Base-by-base conservation (phyloP, 1,140 invertebrate species). In the Colletes gigas region DNA sequence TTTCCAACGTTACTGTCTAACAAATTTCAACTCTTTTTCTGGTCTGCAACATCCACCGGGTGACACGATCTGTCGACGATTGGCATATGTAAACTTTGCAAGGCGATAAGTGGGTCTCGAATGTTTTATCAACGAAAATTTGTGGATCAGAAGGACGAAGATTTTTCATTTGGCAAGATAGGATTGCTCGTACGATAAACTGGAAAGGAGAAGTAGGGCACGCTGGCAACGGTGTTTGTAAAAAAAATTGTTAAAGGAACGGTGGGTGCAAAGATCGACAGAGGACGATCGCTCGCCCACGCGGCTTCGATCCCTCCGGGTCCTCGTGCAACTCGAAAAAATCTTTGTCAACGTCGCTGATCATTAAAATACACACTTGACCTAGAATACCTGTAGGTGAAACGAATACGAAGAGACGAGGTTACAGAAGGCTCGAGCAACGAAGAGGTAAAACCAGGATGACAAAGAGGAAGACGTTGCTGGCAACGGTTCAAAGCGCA, bases 351-450 rank as follows among this genome's bases (percentile, higher is more conserved):
- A 83, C 65, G 55, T 65, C 52, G 81, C 41, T 41, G 60, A 68
- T 87, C 84, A 71, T 88, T 81, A 83, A 73, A 81, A 88, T 84
- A 78, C 84, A 88, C 82, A 79, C 84, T 84, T 86, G 87, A 88
- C 87, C 82, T 78, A 88, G 87, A 86, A 88, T 79, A 88, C 21
- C 66, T 68, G 86, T 52, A 67, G 69, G 60, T 10, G 69, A 55
- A 57, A 80, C 39, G 62, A 60, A 47, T 19, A 44, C 60, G 70
- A 71, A 82, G 60, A 63, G 60, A 54, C 74, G 54, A 63, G 63
- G 72, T 78, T 82, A 73, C 74, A 67, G 67, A 52, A 78, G 75
- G 57, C 44, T 47, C 17, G 57, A 15, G 52, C 50, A 70, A 75
- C 69, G 59, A 75, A 19, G 81, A 83, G 39, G 81, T 76, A 86